Percentiles rank a stretch among this genome's conserved stretches.
Evolutionary conservation across 1,140 invertebrate species (phyloP).

Genomic region (Trachymyrmex septentrionalis): DNA sequence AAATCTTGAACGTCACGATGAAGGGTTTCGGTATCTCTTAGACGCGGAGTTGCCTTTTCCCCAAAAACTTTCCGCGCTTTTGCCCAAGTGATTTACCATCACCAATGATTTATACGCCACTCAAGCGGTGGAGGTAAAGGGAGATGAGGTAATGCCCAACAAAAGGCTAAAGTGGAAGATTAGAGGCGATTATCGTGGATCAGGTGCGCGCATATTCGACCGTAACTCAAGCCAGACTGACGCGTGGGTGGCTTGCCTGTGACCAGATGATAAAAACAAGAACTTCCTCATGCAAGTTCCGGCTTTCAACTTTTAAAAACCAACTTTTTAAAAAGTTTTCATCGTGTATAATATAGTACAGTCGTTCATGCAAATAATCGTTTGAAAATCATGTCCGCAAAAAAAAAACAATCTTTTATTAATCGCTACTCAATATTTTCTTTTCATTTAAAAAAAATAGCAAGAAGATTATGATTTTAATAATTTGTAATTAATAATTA

Average conservation of each 20-base stretch:
- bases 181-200: conserved; percentile 86
- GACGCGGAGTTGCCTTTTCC: conserved; percentile 40
- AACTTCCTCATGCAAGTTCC: conserved; percentile 66
- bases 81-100: conserved; percentile 81
- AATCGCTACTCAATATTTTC: background rate
- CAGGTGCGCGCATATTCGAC: conserved; percentile 82
- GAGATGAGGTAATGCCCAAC: conserved; percentile 76
- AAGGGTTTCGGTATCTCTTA: conserved; percentile 48
- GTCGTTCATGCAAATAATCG: background rate
- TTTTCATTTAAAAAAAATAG: background rate
- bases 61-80: conserved; percentile 78
- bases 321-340: conserved; percentile 13
- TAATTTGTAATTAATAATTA: background rate
- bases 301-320: background rate
- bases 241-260: conserved; percentile 81
- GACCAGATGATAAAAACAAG: conserved; percentile 79
- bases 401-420: background rate
- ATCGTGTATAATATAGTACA: background rate
- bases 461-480: background rate
- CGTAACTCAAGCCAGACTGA: conserved; percentile 81
- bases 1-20: conserved; percentile 8
- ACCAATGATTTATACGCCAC: conserved; percentile 82
- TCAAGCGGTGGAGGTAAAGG: conserved; percentile 57
- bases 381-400: background rate
- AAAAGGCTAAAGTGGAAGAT: conserved; percentile 86